These are phyloP conservation scores for Cyclophora punctaria DNA, from an alignment of 2,888 invertebrate species.

Conservation along the genomic window DNA sequence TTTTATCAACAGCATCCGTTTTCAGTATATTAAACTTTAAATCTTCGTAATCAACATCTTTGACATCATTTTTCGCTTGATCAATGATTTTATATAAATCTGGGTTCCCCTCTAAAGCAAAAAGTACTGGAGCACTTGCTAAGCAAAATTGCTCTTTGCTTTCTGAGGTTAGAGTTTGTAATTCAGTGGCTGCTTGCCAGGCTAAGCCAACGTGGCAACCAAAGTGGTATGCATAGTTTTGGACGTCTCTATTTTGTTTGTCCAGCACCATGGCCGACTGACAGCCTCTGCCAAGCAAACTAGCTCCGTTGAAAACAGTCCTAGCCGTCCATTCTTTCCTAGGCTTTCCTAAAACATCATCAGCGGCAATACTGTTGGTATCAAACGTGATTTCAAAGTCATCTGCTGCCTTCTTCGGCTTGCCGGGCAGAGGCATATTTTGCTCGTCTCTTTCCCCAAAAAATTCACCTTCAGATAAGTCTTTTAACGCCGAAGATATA, in stretches of 20 bases:
- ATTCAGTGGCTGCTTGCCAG: slow-evolving; percentile 80
- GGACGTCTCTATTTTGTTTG: slow-evolving; percentile 79
- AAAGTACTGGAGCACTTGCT: slow-evolving; percentile 88
- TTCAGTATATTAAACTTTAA: slow-evolving; percentile 66
- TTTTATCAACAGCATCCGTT: slow-evolving; percentile 61
- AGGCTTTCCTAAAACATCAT: slow-evolving; percentile 73
- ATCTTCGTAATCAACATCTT: slow-evolving; percentile 80
- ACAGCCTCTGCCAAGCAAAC: slow-evolving; percentile 82
- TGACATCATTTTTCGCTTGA: slow-evolving; percentile 78
- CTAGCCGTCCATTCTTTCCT: slow-evolving; percentile 82
- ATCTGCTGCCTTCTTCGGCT: slow-evolving; percentile 60
- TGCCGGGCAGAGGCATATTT: slow-evolving; percentile 82
- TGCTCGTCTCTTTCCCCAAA: slow-evolving; percentile 84
- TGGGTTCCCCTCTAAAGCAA: slow-evolving; percentile 86
- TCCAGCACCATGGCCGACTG: slow-evolving; percentile 85
- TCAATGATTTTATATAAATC: slow-evolving; percentile 77
- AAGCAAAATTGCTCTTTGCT: slow-evolving; percentile 81
- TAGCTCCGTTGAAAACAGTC: slow-evolving; percentile 81
- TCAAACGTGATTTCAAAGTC: slow-evolving; percentile 56
- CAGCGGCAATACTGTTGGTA: slow-evolving; percentile 47
- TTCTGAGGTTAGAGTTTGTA: slow-evolving; percentile 69
- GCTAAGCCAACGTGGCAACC: slow-evolving; percentile 88
- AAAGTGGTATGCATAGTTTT: slow-evolving; percentile 84
- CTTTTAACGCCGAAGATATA: slow-evolving; percentile 86
- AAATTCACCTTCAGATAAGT: slow-evolving; percentile 89